phyloP scores from a whole-genome alignment of 2,797 vertebrate species.

The Danio albolineatus region DNA sequence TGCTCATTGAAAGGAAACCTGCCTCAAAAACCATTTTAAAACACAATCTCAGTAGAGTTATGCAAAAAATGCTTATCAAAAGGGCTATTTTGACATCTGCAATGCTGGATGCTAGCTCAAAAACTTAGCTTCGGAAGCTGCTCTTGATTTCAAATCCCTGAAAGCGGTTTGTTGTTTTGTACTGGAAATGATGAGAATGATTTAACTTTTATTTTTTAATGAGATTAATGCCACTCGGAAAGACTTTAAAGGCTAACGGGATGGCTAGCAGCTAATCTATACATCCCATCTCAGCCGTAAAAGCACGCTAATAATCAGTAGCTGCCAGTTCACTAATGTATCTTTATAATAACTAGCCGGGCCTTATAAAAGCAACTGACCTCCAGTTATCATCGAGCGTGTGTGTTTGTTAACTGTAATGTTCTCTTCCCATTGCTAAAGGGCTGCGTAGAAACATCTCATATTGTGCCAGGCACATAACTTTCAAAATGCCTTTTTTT shows the following conservation, averaged over 20 bases:
- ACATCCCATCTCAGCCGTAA: conserved; percentile 26
- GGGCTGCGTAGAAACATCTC: conserved; percentile 16
- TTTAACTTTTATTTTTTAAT: background rate
- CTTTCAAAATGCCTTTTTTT: conserved; percentile 62
- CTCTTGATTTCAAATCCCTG: conserved; percentile 12
- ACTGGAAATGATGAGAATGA: background rate
- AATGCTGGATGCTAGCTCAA: conserved; percentile 18
- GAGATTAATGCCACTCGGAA: conserved; percentile 33
- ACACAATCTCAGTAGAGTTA: conserved; percentile 12
- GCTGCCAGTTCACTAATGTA: background rate
- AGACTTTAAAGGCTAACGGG: conserved; percentile 52
- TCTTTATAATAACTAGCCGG: conserved; percentile 5
- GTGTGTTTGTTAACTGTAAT: background rate
- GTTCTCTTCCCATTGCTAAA: conserved; percentile 16
- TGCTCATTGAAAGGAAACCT: conserved; percentile 6
- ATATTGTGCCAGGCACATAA: conserved; percentile 71
- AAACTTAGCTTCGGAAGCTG: conserved; percentile 3
- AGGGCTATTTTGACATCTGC: conserved; percentile 52
- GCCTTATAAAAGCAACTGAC: conserved; percentile 37
- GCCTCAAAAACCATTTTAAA: conserved; percentile 28
- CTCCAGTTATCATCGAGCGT: background rate
- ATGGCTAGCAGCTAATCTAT: conserved; percentile 45
- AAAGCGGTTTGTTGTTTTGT: background rate
- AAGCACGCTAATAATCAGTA: conserved; percentile 15
- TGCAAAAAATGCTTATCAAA: conserved; percentile 36